A percentile compares a stretch with the other conserved stretches of the same genome.
Evolutionary conservation across 2,113 vertebrate species (phyloP).

Genomic region (Potamarius usumacintae): DNA sequence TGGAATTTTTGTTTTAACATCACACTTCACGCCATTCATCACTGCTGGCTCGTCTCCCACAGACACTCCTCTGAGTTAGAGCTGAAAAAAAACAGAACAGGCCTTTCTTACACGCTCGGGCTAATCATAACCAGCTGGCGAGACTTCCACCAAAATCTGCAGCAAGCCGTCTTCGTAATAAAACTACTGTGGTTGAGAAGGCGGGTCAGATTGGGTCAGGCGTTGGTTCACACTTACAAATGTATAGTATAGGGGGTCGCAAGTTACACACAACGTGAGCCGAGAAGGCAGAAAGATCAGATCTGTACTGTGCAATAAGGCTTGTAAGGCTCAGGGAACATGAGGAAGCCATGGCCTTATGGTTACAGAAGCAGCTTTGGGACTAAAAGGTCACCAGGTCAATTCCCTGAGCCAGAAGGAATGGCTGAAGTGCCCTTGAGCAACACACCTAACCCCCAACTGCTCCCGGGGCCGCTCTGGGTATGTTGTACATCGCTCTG

Average conservation of each 20-base stretch:
- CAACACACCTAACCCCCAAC: too few species aligned
- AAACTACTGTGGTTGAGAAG: neutral
- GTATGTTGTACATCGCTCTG: too few species aligned
- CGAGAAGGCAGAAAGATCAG: neutral
- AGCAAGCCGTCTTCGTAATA: neutral
- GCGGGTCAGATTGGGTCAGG: neutral
- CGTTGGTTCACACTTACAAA: neutral
- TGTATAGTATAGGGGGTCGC: neutral
- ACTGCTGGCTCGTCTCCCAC: neutral
- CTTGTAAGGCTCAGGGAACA: too few species aligned
- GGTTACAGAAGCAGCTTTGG: too few species aligned
- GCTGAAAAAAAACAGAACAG: neutral
- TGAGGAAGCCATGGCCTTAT: too few species aligned
- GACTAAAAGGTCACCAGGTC: too few species aligned
- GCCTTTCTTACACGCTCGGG: neutral
- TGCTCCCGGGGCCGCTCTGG: too few species aligned
- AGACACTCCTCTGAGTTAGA: neutral
- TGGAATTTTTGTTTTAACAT: neutral
- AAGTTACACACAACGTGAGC: neutral
- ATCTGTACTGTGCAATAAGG: neutral
- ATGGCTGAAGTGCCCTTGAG: too few species aligned
- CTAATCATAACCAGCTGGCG: slow-evolving; percentile 5
- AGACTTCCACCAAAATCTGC: neutral
- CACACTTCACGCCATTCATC: neutral
- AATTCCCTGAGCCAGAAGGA: too few species aligned